These are phyloP conservation scores for Tachycineta bicolor DNA, from an alignment of 2,113 vertebrate genomes.

Conservation along the genomic window DNA sequence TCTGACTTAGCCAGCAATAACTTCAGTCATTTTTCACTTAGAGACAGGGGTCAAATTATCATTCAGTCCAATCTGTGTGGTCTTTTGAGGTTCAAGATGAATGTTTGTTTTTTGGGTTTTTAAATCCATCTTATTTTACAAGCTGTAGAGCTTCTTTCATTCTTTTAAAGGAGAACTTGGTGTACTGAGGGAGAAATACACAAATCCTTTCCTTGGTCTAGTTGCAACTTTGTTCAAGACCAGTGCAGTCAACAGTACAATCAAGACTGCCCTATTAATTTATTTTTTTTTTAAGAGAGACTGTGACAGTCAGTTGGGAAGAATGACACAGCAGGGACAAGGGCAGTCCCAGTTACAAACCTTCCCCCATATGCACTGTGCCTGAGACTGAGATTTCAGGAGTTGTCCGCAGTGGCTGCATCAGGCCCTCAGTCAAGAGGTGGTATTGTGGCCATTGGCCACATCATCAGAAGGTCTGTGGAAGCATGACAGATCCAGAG, in stretches of 20 bases:
- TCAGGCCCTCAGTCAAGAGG: accelerated
- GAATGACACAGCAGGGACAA: neutral
- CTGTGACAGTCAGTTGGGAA: neutral
- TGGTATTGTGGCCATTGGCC: neutral
- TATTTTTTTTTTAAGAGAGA: neutral
- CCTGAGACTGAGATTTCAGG: neutral
- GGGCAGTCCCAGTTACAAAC: neutral
- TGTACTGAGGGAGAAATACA: neutral
- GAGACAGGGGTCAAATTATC: neutral
- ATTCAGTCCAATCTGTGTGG: neutral
- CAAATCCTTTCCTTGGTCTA: neutral
- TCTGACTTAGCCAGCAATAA: neutral
- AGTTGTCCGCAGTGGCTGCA: neutral
- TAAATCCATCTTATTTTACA: neutral
- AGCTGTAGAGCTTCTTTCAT: neutral
- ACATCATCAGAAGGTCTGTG: neutral
- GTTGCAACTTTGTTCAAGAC: neutral
- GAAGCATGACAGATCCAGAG: neutral
- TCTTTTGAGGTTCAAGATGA: neutral
- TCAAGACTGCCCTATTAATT: neutral
- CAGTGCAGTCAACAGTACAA: neutral
- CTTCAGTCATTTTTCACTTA: neutral
- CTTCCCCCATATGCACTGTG: neutral
- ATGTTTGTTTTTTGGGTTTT: neutral
- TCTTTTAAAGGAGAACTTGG: neutral